A percentile compares a stretch with the other conserved stretches of the same genome.
phyloP scores from a whole-genome alignment of 2,888 invertebrate genomes.

The Ischnura elegans region DNA sequence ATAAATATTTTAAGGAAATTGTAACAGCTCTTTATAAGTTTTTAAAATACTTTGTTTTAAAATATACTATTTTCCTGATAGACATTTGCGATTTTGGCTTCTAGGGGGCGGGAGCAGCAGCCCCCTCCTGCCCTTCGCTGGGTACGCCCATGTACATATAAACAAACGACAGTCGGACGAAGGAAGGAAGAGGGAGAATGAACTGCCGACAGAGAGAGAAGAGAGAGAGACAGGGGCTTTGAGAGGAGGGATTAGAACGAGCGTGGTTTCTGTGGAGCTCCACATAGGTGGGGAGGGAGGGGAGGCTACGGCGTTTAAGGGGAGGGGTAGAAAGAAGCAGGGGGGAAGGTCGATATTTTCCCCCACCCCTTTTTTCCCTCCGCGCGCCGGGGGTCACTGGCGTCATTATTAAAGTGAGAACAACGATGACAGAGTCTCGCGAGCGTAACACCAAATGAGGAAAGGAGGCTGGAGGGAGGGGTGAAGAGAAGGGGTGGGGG shows the following conservation, averaged over 20 bases:
- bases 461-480: background rate
- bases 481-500: background rate
- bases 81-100: no score
- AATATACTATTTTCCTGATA: no score
- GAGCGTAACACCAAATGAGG: background rate
- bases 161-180: background rate
- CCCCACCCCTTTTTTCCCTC: no score
- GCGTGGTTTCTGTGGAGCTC: background rate
- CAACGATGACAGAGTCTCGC: background rate
- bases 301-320: background rate
- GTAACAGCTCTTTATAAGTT: no score
- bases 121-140: no score
- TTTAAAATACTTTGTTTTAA: no score
- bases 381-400: slow-evolving; percentile 51
- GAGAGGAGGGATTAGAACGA: background rate
- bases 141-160: background rate
- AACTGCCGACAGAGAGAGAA: slow-evolving; percentile 3
- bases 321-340: background rate
- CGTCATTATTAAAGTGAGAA: slow-evolving; percentile 60
- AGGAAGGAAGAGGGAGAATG: background rate
- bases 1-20: no score
- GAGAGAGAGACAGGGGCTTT: background rate
- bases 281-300: background rate
- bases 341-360: slow-evolving; percentile 60
- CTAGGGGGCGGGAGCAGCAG: no score